Evolutionary conservation across 2,888 invertebrate genomes (phyloP), one percentile per base, ranked within the genome.

Genomic region (Acleris laterana): DNA sequence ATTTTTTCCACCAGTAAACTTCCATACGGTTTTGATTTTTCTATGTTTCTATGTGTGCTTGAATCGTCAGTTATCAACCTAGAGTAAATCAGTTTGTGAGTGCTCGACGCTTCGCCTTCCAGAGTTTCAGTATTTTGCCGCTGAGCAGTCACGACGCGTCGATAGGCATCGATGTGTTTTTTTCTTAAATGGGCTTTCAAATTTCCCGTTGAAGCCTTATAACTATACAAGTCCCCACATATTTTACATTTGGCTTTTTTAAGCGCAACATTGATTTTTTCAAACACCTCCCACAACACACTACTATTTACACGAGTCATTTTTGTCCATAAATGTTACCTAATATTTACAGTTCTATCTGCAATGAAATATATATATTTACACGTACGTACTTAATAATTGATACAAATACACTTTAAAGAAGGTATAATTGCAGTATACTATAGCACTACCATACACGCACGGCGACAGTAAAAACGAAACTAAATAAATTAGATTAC

Each of bases 41-140:
- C 11, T 16, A 57, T 51, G 19, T 17, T 63, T 3, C 4, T 28
- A 50, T 57, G 57, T 16, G 63, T 68, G 17, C 68, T 65, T 0
- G 71, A 59, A 38, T 70, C 71, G 28, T 71, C 69, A 25, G 66
- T 61, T 20, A 71, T 62, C 19, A 71, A 17, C 42, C 19, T 65
- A 13, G 44, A 42, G 48, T 71, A 71, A 22, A 71, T 67, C 2
- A 71, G 4, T 20, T 28, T 42, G 11, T 67, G 58, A 7, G 7
- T 53, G 3, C n/a, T n/a, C n/a, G 22, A 22, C 22, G 22, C 22
- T 22, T 22, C 22, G 22, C 22, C 22, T 22, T 22, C 22, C 22
- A 22, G 22, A 22, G 22, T 22, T 22, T 22, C 22, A 22, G 22
- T 22, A 22, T 22, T 22, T 22, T 22, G 22, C 22, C 46, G 46